Base-by-base conservation (phyloP, 2,888 invertebrate genomes). In the Orthosia gothica region DNA sequence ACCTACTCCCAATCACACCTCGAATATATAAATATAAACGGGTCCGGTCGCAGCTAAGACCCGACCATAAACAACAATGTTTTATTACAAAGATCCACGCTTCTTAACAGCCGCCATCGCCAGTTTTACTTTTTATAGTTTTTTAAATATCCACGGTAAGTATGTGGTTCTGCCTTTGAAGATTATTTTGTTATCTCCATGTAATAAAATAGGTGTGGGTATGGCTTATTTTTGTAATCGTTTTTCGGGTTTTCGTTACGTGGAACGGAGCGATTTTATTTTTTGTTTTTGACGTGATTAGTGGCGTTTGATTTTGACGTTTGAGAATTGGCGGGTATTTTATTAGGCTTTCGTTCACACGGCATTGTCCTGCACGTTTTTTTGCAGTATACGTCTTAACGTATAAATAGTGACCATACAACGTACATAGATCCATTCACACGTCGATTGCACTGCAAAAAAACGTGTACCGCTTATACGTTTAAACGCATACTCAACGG, bases 111-210 rank as follows among this genome's bases (percentile, higher is more conserved):
- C 91, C 90, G 87, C 91, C 93, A 85, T 88, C 90, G 81, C 84
- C 90, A 91, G 91, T 89, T 91, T 80, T 88, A 85, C 85, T 80
- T 91, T 94, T 95, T 94, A 95, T 94, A 93, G 95, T 93, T 94
- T 95, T 95, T 95, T 94, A 95, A 95, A 94, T 94, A 94, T 93
- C 92, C 93, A 76, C 74, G 62, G 89, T 91, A 89, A 87, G 89
- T 87, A 86, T 87, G 83, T 83, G 87, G 87, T 87, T 58, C 72
- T 86, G 87, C 81, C 90, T 92, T 93, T 91, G 92, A 91, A 93
- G 95, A 95, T 95, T 94, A 95, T 93, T 94, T 94, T 92, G 95
- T 95, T 95, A 95, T 95, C 95, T 90, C 89, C 85, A 86, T 86
- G 93, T 92, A 92, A 94, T 94, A 95, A 95, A 94, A 93, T 93